phyloP scores from a whole-genome alignment of 2,113 vertebrate species.

The Callocephalon fimbriatum region DNA sequence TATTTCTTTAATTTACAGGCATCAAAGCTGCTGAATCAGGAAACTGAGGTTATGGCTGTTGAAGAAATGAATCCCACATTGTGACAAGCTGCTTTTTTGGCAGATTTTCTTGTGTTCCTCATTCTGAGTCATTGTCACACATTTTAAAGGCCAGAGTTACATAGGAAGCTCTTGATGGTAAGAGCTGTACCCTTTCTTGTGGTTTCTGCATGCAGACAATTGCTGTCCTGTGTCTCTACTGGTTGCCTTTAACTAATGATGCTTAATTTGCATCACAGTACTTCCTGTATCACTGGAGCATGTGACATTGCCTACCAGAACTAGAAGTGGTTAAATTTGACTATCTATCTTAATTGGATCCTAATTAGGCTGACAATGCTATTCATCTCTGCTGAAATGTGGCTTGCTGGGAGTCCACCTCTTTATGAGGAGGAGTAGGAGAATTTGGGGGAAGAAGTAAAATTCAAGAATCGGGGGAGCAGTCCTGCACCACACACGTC shows the following conservation, averaged over 20 bases:
- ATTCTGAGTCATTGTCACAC: slow-evolving; percentile 73
- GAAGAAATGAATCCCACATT: slow-evolving; percentile 72
- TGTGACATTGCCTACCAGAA: slow-evolving; percentile 19
- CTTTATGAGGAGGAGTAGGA: not conserved
- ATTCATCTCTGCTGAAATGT: not conserved
- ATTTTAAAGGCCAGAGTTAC: slow-evolving; percentile 59
- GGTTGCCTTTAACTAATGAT: not conserved
- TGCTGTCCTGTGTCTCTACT: slow-evolving; percentile 1
- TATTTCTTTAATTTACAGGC: slow-evolving; percentile 72
- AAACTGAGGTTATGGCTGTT: slow-evolving; percentile 77
- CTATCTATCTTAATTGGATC: not conserved
- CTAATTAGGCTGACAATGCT: not conserved
- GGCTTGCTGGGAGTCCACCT: not conserved
- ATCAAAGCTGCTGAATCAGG: slow-evolving; percentile 76
- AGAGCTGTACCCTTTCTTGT: slow-evolving; percentile 65
- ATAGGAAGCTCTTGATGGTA: slow-evolving; percentile 51
- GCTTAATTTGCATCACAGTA: not conserved
- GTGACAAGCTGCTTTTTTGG: slow-evolving; percentile 68
- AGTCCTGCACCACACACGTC: no score
- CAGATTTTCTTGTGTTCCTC: slow-evolving; percentile 66
- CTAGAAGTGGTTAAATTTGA: slow-evolving; percentile 34
- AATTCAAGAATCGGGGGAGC: not conserved
- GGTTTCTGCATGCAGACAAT: slow-evolving; percentile 56
- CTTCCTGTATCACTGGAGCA: slow-evolving; percentile 39
- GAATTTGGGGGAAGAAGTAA: not conserved